A percentile compares a stretch with the other conserved stretches of the same genome.
Evolutionary conservation across 2,113 vertebrate species (phyloP).

Genomic region (Otolemur garnettii): DNA sequence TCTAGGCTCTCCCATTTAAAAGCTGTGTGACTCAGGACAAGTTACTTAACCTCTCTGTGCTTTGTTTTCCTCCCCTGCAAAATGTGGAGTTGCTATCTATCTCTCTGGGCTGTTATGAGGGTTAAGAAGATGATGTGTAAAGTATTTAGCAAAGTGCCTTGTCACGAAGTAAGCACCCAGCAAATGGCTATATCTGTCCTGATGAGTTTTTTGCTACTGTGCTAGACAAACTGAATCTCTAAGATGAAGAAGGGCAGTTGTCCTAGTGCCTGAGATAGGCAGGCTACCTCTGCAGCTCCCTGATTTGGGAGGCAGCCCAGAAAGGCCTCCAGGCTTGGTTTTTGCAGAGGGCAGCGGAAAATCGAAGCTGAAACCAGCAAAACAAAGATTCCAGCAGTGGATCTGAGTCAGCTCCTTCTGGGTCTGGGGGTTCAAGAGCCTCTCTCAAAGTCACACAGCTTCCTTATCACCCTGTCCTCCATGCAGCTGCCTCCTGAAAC

Average conservation of each 20-base stretch:
- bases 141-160: background rate
- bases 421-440: slow-evolving; percentile 58
- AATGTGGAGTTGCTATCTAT: background rate
- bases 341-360: slow-evolving; percentile 79
- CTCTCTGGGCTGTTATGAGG: background rate
- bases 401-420: slow-evolving; percentile 75
- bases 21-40: slow-evolving; percentile 30
- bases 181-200: background rate
- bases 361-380: slow-evolving; percentile 74
- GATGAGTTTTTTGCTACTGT: background rate
- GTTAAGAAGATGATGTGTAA: slow-evolving; percentile 6
- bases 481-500: background rate
- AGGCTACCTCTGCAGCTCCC: slow-evolving; percentile 48
- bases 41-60: background rate
- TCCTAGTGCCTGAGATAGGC: slow-evolving; percentile 23
- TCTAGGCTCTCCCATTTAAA: background rate
- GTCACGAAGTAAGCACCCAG: background rate
- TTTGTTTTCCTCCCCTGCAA: slow-evolving; percentile 26
- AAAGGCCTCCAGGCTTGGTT: slow-evolving; percentile 70
- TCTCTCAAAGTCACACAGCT: background rate
- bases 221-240: background rate
- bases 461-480: background rate
- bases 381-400: slow-evolving; percentile 41
- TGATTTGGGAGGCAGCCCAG: slow-evolving; percentile 69
- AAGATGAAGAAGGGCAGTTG: background rate